Base-by-base conservation (phyloP, 2,113 vertebrate genomes). In the Limnothrissa miodon region DNA sequence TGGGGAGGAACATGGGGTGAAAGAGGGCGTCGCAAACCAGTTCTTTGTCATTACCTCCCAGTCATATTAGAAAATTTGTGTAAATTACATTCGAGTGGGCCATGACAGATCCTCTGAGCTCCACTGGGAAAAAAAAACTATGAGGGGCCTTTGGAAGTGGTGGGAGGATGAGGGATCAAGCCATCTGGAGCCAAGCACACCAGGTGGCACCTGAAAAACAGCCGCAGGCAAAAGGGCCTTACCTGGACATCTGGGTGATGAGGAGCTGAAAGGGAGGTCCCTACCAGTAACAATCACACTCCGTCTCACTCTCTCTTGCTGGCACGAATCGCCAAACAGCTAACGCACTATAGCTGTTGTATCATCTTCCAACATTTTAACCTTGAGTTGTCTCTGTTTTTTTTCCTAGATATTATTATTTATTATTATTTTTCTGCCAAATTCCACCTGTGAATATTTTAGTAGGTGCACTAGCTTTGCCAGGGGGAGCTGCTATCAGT, bases 11-110 rank as follows among this genome's bases (percentile, higher is more conserved):
- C 33, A 66, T 66, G 59, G 25, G 59, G 59, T 66, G 59, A 66
- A 66, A 66, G 29, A 74, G 66, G 33, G 66, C 13, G 19, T 74
- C 66, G 36, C 66, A 36, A 39, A 74, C 29, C 66, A 36, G 66
- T 74, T 74, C 10, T 74, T 74, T 74, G 66, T 74, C 66, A 74
- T 74, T 74, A 13, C 9, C 66, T 39, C 66, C 66, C 66, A 74
- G 36, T 74, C 66, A 74, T 74, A 33, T 74, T 74, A 74, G 66
- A 33, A 13, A 74, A 74, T 74, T 74, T 74, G 66, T 74, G 66
- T 10, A 74, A n/a, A 33, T 74, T 33, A 36, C 66, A 74, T 36
- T 39, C 1, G 66, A 74, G 66, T 33, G 29, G 66, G 66, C 25
- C 29, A 1, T 6, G 1, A 21, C 51, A 4, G 19, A 5, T 56